These are phyloP conservation scores for Abrostola tripartita DNA, from an alignment of 2,888 invertebrate species.

Conservation along the genomic window DNA sequence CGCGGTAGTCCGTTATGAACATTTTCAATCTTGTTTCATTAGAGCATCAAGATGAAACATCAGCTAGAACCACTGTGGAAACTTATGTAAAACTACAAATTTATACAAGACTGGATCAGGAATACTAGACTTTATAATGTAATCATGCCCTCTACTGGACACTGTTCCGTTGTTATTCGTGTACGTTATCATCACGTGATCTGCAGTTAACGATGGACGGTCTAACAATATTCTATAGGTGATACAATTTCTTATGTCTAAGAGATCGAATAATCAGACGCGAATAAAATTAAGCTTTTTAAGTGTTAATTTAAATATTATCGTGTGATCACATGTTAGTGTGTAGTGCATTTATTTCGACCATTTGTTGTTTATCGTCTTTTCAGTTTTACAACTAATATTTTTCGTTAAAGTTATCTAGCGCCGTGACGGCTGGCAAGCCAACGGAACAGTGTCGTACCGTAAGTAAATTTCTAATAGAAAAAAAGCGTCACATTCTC, in stretches of 20 bases:
- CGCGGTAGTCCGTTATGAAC: constrained; percentile 56
- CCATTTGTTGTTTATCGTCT: constrained; percentile 32
- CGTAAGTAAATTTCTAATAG: constrained; percentile 74
- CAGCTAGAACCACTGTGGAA: constrained; percentile 78
- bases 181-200: constrained; percentile 25
- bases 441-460: constrained; percentile 71
- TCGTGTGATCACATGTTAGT: constrained; percentile 18
- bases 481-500: constrained; percentile 82
- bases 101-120: constrained; percentile 82
- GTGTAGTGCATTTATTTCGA: constrained; percentile 25
- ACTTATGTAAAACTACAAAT: constrained; percentile 80
- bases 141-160: constrained; percentile 72
- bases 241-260: constrained; percentile 67
- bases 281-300: constrained; percentile 49
- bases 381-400: constrained; percentile 33
- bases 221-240: constrained; percentile 64
- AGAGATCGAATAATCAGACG: constrained; percentile 65
- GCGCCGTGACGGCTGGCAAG: constrained; percentile 45
- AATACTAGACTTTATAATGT: constrained; percentile 76
- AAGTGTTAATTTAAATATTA: constrained; percentile 33
- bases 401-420: constrained; percentile 41
- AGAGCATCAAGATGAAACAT: constrained; percentile 76
- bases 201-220: constrained; percentile 73
- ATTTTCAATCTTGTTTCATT: constrained; percentile 68
- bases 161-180: constrained; percentile 70